A percentile compares a stretch with the other conserved stretches of the same genome.
phyloP scores from a whole-genome alignment of 2,797 vertebrate species.

The Clarias pachynema region DNA sequence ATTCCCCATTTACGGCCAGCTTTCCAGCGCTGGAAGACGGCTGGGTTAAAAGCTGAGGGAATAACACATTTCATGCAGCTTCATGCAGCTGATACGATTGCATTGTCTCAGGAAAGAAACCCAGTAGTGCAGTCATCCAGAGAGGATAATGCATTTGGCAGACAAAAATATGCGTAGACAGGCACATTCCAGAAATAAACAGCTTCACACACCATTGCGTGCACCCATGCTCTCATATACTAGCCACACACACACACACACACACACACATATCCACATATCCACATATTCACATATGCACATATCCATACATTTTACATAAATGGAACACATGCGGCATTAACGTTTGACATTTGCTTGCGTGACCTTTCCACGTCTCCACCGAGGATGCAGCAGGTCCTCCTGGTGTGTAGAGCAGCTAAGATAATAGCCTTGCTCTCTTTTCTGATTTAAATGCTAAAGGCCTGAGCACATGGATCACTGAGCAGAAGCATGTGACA shows the following conservation, averaged over 20 bases:
- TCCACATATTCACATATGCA: not conserved
- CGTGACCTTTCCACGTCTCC: constrained; percentile 53
- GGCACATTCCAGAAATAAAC: constrained; percentile 45
- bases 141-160: constrained; percentile 41
- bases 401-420: constrained; percentile 34
- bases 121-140: constrained; percentile 33
- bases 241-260: not conserved
- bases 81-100: constrained; percentile 34
- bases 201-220: constrained; percentile 42
- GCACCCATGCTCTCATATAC: constrained; percentile 12
- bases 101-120: constrained; percentile 50
- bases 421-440: constrained; percentile 48
- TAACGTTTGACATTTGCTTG: constrained; percentile 43
- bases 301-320: constrained; percentile 50
- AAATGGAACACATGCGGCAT: constrained; percentile 61
- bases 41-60: not conserved
- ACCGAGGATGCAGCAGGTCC: constrained; percentile 23
- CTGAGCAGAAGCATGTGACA: not conserved
- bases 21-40: not conserved
- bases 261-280: too few relatives aligned
- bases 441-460: constrained; percentile 31
- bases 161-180: constrained; percentile 38
- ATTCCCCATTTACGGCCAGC: constrained; percentile 24
- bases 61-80: constrained; percentile 38
- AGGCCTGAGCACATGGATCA: not conserved